These are phyloP conservation scores for Seriola quinqueradiata DNA, from an alignment of 2,113 vertebrate species.

Conservation along the genomic window DNA sequence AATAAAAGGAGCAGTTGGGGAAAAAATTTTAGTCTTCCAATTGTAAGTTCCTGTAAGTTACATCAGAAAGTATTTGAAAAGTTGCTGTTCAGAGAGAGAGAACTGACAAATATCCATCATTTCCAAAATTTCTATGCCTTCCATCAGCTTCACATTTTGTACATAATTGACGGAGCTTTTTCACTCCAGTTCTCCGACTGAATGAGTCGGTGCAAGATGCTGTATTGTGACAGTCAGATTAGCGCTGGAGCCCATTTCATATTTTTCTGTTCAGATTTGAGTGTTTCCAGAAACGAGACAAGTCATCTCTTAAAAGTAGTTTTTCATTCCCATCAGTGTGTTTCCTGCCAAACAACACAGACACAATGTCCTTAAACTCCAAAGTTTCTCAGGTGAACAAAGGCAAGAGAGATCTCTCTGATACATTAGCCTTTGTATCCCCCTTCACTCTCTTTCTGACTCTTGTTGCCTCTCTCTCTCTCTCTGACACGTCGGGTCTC, in stretches of 20 bases:
- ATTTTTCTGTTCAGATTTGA: conserved; percentile 45
- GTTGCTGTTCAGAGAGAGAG: conserved; percentile 7
- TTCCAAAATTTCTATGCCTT: conserved; percentile 19
- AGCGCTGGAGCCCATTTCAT: conserved; percentile 34
- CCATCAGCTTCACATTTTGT: conserved; percentile 10
- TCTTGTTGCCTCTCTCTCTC: conserved; percentile 26
- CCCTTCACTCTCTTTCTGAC: conserved; percentile 33
- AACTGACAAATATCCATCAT: background rate
- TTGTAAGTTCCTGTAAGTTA: background rate
- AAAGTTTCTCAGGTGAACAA: conserved; percentile 61
- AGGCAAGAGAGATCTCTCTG: conserved; percentile 50
- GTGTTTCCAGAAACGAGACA: conserved; percentile 42
- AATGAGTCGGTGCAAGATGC: conserved; percentile 57
- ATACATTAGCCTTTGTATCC: conserved; percentile 62
- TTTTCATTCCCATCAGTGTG: conserved; percentile 30
- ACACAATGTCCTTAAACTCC: conserved; percentile 67
- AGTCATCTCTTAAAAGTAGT: conserved; percentile 53
- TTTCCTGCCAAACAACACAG: conserved; percentile 56
- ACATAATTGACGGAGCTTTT: conserved; percentile 13
- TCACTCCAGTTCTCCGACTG: conserved; percentile 52
- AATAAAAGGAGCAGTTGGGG: background rate
- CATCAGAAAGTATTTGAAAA: background rate
- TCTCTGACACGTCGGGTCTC: conserved; percentile 10
- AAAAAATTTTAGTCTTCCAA: background rate
- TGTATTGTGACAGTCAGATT: conserved; percentile 58